Evolutionary conservation across 2,797 vertebrate genomes (phyloP).

Genomic region (Zenarchopterus dispar): DNA sequence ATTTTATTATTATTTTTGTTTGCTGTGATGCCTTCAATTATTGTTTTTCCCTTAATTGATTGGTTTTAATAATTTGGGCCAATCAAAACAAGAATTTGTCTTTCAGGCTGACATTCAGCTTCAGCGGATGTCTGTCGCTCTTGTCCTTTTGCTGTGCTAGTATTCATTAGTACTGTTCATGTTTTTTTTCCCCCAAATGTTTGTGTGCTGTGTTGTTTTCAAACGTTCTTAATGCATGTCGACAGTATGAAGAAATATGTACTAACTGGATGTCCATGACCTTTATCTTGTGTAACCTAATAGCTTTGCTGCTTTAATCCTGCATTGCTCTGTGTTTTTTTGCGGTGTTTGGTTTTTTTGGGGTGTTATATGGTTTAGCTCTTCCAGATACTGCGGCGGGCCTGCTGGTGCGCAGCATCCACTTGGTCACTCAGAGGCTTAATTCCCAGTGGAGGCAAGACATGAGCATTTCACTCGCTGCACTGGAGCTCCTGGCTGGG

Average conservation of each 20-base stretch:
- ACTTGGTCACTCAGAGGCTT: constrained; percentile 95
- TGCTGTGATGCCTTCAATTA: constrained; percentile 61
- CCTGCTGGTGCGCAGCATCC: constrained; percentile 96
- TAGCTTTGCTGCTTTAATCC: constrained; percentile 46
- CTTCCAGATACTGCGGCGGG: constrained; percentile 97
- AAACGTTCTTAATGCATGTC: constrained; percentile 55
- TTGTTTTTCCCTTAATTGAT: constrained; percentile 9
- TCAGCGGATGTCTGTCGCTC: too few species aligned
- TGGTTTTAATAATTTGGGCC: constrained; percentile 5
- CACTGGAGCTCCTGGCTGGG: constrained; percentile 93
- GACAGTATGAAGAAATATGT: constrained; percentile 3
- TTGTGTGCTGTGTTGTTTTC: constrained; percentile 35
- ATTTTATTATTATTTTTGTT: constrained; percentile 36
- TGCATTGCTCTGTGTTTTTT: constrained; percentile 82
- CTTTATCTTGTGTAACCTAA: constrained; percentile 15
- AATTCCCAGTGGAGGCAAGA: constrained; percentile 95
- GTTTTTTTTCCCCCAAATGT: neutral
- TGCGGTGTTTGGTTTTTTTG: constrained; percentile 88
- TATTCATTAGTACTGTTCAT: too few species aligned
- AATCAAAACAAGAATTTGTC: constrained; percentile 6
- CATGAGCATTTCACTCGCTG: constrained; percentile 96
- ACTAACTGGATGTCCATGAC: constrained; percentile 16
- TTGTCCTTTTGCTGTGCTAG: too few species aligned
- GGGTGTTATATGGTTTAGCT: constrained; percentile 88
- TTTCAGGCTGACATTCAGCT: neutral